Percentiles rank a stretch among this genome's conserved stretches.
Conservation (phyloP, 2,113 vertebrate species). For the Festucalex cinctus region DNA sequence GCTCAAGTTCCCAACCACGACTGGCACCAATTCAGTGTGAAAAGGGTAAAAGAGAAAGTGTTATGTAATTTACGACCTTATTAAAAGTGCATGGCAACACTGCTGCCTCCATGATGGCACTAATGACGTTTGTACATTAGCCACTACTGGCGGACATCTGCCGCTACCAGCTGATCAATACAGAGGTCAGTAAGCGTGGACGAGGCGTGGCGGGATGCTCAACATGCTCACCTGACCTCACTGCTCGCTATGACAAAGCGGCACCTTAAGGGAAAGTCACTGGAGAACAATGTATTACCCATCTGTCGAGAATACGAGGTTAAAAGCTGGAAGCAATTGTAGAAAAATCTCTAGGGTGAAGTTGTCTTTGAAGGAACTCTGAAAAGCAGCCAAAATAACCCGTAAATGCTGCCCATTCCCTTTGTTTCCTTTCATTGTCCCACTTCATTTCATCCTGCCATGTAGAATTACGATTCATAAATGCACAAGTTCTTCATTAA, state of each 20-base stretch:
- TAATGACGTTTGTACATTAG: slow-evolving; percentile 10
- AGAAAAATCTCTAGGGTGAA: background rate
- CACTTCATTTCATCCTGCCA: too few species aligned
- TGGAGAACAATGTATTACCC: background rate
- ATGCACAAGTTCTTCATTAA: too few species aligned
- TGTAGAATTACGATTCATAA: too few species aligned
- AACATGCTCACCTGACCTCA: slow-evolving; percentile 25
- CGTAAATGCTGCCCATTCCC: background rate
- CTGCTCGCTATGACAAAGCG: background rate
- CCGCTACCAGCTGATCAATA: slow-evolving; percentile 41
- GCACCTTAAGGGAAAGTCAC: slow-evolving; percentile 8
- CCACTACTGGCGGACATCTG: slow-evolving; percentile 39
- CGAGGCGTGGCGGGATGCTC: slow-evolving; percentile 12
- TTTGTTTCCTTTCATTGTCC: too few species aligned
- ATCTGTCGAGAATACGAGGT: background rate
- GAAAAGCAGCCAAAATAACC: background rate
- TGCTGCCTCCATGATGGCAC: slow-evolving; percentile 16
- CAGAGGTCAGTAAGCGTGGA: slow-evolving; percentile 7
- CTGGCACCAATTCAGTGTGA: background rate
- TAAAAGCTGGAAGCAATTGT: background rate
- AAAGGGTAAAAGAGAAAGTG: background rate
- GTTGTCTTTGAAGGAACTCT: background rate
- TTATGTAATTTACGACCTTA: slow-evolving; percentile 29
- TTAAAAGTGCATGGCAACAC: slow-evolving; percentile 27
- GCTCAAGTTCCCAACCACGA: background rate